Conservation (phyloP, 1,140 invertebrate species). For the Pristionchus pacificus region DNA sequence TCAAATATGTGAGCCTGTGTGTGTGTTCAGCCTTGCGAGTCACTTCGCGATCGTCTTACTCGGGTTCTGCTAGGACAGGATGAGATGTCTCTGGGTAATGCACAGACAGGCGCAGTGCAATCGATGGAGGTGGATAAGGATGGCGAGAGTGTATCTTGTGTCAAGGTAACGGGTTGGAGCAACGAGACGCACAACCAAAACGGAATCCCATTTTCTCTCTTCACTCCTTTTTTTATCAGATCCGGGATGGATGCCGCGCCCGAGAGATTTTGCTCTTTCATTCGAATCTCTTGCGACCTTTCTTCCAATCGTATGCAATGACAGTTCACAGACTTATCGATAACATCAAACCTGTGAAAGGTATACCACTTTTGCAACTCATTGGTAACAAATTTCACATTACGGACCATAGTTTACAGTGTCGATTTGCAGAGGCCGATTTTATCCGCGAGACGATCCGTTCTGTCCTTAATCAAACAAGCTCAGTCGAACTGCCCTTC, state of each 20-base stretch:
- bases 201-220: no score
- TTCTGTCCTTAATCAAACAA: not conserved
- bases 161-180: not conserved
- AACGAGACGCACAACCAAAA: no score
- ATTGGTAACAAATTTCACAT: not conserved
- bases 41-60: not conserved
- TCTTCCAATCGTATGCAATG: not conserved
- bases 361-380: not conserved
- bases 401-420: no score
- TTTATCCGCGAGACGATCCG: not conserved
- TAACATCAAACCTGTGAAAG: not conserved
- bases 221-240: no score
- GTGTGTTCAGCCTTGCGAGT: not conserved
- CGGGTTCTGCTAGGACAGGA: not conserved
- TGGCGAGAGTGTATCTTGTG: not conserved
- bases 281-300: not conserved
- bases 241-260: not conserved
- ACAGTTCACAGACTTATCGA: not conserved
- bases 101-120: not conserved
- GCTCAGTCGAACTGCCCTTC: not conserved
- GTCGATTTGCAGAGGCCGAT: not conserved
- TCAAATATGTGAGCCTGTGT: not conserved
- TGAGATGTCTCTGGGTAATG: not conserved
- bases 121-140: not conserved
- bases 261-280: not conserved